phyloP scores from a whole-genome alignment of 2,888 invertebrate genomes.

The Caenorhabditis doughertyi region DNA sequence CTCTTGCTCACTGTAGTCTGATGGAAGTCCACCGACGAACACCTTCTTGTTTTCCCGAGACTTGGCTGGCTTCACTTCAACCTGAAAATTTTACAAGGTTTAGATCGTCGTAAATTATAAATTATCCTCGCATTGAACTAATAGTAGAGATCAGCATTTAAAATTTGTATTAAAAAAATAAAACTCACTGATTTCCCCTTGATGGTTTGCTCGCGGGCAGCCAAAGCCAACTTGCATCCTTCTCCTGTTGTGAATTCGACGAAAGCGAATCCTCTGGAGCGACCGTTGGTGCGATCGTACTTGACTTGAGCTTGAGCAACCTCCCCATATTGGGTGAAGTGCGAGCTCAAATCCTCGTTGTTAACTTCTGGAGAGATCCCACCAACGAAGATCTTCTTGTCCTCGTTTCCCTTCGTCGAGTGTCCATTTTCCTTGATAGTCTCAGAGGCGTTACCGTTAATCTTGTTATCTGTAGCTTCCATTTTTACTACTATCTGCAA shows the following conservation, averaged over 20 bases:
- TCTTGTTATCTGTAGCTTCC: slow-evolving; percentile 74
- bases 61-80: slow-evolving; percentile 83
- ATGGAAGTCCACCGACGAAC: slow-evolving; percentile 83
- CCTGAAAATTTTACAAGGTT: slow-evolving; percentile 52
- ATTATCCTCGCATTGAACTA: too few relatives aligned
- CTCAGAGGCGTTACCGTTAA: slow-evolving; percentile 71
- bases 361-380: slow-evolving; percentile 82
- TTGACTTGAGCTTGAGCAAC: slow-evolving; percentile 82
- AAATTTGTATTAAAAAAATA: background rate
- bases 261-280: slow-evolving; percentile 83
- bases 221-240: slow-evolving; percentile 79
- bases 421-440: slow-evolving; percentile 75
- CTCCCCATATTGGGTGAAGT: slow-evolving; percentile 82
- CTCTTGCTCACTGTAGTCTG: slow-evolving; percentile 82
- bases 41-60: slow-evolving; percentile 83
- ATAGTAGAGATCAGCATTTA: too few relatives aligned
- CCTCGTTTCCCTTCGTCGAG: slow-evolving; percentile 77
- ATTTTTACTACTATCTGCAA: slow-evolving; percentile 65
- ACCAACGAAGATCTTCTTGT: slow-evolving; percentile 83
- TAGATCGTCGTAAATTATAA: background rate
- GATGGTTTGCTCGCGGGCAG: slow-evolving; percentile 80
- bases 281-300: slow-evolving; percentile 82
- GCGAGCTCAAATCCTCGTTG: slow-evolving; percentile 80
- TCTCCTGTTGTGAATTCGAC: slow-evolving; percentile 82
- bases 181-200: slow-evolving; percentile 77